phyloP scores from a whole-genome alignment of 2,113 vertebrate genomes.

The Microcebus griseorufus region DNA sequence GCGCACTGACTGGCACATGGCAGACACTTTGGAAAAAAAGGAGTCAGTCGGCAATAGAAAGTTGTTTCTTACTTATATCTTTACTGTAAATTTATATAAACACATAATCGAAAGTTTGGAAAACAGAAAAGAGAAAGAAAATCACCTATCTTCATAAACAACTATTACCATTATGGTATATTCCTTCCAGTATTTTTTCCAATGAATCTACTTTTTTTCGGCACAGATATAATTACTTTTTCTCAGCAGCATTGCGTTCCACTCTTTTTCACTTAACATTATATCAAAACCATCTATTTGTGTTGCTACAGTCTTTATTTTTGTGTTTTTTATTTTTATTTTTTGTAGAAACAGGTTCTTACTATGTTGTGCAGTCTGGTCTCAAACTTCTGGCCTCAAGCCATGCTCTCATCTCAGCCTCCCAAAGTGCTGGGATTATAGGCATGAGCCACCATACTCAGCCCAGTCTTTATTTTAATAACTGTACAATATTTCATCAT shows the following conservation, averaged over 20 bases:
- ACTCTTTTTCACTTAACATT: not conserved
- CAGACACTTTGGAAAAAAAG: not conserved
- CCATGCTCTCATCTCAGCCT: too few species aligned
- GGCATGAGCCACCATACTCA: too few species aligned
- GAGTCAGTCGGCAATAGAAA: not conserved
- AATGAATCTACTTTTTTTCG: not conserved
- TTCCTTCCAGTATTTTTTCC: slow-evolving; percentile 23
- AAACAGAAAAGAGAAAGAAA: not conserved
- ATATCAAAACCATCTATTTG: not conserved
- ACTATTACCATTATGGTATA: not conserved
- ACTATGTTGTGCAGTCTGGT: too few species aligned
- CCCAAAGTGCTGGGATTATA: too few species aligned
- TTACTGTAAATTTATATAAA: slow-evolving; percentile 17
- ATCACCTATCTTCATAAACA: not conserved
- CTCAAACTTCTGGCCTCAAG: too few species aligned
- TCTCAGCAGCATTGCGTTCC: not conserved
- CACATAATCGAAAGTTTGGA: not conserved
- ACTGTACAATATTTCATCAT: not conserved
- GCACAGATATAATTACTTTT: not conserved
- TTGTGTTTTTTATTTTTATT: too few species aligned
- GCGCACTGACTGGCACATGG: not conserved
- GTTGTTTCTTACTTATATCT: slow-evolving; percentile 13
- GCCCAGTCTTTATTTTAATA: slow-evolving; percentile 7
- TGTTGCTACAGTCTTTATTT: not conserved
- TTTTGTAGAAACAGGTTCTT: too few species aligned